phyloP scores from a whole-genome alignment of 2,888 invertebrate genomes.

The Yponomeuta evonymella region DNA sequence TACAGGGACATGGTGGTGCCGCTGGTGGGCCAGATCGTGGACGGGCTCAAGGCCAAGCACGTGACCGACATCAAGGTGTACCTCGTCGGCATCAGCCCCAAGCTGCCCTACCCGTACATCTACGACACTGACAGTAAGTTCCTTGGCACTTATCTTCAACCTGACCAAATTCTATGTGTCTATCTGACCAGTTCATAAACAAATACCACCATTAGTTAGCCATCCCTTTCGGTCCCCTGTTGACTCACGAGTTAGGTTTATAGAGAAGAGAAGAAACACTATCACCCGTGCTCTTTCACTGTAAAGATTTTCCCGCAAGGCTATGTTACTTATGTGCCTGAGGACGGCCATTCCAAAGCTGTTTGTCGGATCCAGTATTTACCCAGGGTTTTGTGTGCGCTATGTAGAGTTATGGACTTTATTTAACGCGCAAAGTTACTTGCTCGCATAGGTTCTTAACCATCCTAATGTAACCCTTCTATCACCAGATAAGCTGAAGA shows the following conservation, averaged over 20 bases:
- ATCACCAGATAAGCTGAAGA: conserved; percentile 59
- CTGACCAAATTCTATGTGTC: too few relatives aligned
- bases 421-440: neutral
- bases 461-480: neutral
- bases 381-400: neutral
- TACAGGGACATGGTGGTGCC: conserved; percentile 80
- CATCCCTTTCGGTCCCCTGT: too few relatives aligned
- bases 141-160: neutral
- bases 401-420: neutral
- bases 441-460: neutral
- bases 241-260: too few relatives aligned
- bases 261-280: too few relatives aligned
- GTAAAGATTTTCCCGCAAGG: too few relatives aligned
- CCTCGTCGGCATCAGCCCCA: conserved; percentile 76
- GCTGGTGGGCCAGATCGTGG: conserved; percentile 75
- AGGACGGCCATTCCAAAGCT: too few relatives aligned
- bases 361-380: neutral
- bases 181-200: too few relatives aligned
- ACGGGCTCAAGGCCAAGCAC: conserved; percentile 75
- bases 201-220: too few relatives aligned
- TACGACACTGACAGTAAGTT: conserved; percentile 63
- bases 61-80: conserved; percentile 64
- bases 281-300: too few relatives aligned
- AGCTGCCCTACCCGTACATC: conserved; percentile 57
- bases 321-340: too few relatives aligned